phyloP scores from a whole-genome alignment of 2,888 invertebrate species.

The Drosophila paramelanica region DNA sequence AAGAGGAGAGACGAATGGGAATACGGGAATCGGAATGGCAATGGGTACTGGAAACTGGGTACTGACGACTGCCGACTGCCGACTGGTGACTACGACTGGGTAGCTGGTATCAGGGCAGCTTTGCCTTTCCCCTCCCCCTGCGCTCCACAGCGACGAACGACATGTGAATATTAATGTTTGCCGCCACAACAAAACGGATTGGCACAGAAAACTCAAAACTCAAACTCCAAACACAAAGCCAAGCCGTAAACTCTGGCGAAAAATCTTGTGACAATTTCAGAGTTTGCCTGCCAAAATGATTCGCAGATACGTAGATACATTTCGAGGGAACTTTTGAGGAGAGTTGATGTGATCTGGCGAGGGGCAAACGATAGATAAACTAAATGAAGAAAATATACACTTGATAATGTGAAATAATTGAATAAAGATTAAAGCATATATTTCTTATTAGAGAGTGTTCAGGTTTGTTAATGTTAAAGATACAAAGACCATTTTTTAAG shows the following conservation, averaged over 20 bases:
- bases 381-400: background rate
- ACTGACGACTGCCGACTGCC: conserved; percentile 5
- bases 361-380: background rate
- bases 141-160: conserved; percentile 61
- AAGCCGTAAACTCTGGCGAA: conserved; percentile 5
- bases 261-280: conserved; percentile 67
- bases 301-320: conserved; percentile 15
- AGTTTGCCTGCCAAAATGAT: conserved; percentile 38
- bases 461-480: too few relatives aligned
- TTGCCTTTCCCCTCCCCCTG: background rate
- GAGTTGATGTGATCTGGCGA: background rate
- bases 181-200: conserved; percentile 58
- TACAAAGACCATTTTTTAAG: too few relatives aligned
- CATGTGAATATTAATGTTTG: conserved; percentile 83
- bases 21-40: conserved; percentile 7
- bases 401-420: too few relatives aligned
- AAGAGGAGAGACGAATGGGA: background rate
- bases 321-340: conserved; percentile 7
- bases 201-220: conserved; percentile 24
- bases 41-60: conserved; percentile 3
- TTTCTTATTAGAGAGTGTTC: too few relatives aligned
- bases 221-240: conserved; percentile 11
- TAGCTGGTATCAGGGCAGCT: conserved; percentile 14
- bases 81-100: conserved; percentile 6
- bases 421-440: too few relatives aligned